A percentile compares a stretch with the other conserved stretches of the same genome.
Evolutionary conservation across 2,797 vertebrate genomes (phyloP).

Genomic region (Momotus momota): DNA sequence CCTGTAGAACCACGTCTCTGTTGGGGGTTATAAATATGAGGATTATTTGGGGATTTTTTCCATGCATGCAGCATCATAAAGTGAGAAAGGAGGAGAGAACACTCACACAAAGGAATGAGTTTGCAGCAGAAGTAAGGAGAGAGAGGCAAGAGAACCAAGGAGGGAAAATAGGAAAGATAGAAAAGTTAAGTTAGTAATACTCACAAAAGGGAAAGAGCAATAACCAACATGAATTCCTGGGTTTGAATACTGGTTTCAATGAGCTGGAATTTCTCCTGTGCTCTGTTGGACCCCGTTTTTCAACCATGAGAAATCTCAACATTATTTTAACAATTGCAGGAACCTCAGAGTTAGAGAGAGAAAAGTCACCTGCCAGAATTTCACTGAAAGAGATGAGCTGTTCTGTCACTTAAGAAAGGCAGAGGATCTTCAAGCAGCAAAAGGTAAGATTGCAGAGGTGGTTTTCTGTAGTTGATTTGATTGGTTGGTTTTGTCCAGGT

Average conservation of each 20-base stretch:
- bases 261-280: neutral
- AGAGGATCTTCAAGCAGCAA: neutral
- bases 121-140: neutral
- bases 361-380: neutral
- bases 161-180: neutral
- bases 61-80: rapidly evolving
- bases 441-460: neutral
- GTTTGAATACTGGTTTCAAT: neutral
- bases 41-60: neutral
- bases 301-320: neutral
- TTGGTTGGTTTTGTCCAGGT: neutral
- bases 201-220: neutral
- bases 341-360: neutral
- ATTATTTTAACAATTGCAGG: neutral
- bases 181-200: neutral
- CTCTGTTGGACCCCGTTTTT: neutral
- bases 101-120: neutral
- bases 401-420: neutral
- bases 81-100: neutral
- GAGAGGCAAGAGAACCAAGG: neutral
- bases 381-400: neutral
- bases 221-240: neutral
- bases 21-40: neutral
- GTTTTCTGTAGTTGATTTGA: neutral
- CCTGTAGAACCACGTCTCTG: neutral